Evolutionary conservation across 1,140 invertebrate species (phyloP).

Genomic region (Steinernema feltiae): DNA sequence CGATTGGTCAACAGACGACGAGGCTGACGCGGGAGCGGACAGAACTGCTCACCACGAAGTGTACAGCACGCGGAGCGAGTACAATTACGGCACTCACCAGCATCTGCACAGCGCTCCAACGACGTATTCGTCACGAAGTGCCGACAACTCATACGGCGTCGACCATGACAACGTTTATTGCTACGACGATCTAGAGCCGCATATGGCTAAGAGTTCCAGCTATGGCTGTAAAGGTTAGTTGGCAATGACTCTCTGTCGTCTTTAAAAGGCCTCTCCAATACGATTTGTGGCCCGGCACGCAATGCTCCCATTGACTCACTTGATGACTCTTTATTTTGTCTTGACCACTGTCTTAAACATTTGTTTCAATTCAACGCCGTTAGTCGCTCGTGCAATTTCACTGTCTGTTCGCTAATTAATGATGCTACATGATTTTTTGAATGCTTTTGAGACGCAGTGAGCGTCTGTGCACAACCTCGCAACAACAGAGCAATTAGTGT

Average conservation of each 20-base stretch:
- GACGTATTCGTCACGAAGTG: not conserved
- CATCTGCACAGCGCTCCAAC: not conserved
- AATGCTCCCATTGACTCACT: not conserved
- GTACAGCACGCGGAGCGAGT: not conserved
- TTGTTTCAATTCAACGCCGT: not conserved
- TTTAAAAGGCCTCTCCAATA: not conserved
- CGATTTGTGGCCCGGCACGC: no score
- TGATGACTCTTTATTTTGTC: slow-evolving; percentile 3
- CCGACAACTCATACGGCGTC: slow-evolving; percentile 7
- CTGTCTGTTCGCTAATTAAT: no score
- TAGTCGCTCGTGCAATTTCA: not conserved
- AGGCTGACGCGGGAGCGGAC: not conserved
- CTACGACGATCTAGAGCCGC: slow-evolving; percentile 3
- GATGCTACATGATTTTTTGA: no score
- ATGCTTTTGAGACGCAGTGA: not conserved
- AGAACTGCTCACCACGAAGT: slow-evolving; percentile 1
- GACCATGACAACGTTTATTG: not conserved
- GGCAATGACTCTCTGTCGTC: not conserved
- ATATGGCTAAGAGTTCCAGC: not conserved
- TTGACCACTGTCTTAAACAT: not conserved
- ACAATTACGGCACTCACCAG: not conserved
- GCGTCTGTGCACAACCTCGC: not conserved
- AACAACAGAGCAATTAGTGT: not conserved
- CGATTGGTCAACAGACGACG: slow-evolving; percentile 44
- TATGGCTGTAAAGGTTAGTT: slow-evolving; percentile 4